These are phyloP conservation scores for Drosophila helvetica DNA, from an alignment of 2,888 invertebrate species.

Conservation along the genomic window DNA sequence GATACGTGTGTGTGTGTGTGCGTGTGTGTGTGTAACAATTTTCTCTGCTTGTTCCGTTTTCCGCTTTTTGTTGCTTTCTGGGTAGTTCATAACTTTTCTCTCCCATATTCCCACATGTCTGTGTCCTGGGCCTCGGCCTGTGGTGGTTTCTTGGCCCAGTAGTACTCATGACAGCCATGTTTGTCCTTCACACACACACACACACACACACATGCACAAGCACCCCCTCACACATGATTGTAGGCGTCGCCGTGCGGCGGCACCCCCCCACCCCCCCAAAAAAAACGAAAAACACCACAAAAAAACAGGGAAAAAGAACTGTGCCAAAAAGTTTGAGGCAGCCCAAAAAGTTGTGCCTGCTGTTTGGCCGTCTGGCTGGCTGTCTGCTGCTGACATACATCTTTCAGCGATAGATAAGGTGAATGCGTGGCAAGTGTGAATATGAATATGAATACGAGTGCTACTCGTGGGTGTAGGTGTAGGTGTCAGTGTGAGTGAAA, in stretches of 20 bases:
- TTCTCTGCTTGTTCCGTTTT: background rate
- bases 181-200: constrained; percentile 50
- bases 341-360: constrained; percentile 30
- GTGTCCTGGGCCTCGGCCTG: constrained; percentile 23
- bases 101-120: constrained; percentile 24
- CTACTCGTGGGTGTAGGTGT: too few relatives aligned
- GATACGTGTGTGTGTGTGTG: background rate
- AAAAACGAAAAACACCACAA: constrained; percentile 10
- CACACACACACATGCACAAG: background rate
- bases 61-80: constrained; percentile 31
- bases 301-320: constrained; percentile 39
- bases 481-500: background rate
- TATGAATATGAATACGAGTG: background rate
- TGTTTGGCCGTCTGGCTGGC: background rate
- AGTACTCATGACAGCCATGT: constrained; percentile 75
- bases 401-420: constrained; percentile 19
- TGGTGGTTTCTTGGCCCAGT: constrained; percentile 72
- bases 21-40: background rate
- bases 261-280: constrained; percentile 26
- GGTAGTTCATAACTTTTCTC: constrained; percentile 68
- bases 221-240: constrained; percentile 37
- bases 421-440: background rate
- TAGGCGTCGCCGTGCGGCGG: constrained; percentile 57
- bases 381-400: constrained; percentile 37
- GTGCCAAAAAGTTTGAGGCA: constrained; percentile 66